Conservation (phyloP, 2,888 invertebrate genomes). For the Blastobasis lacticolella region DNA sequence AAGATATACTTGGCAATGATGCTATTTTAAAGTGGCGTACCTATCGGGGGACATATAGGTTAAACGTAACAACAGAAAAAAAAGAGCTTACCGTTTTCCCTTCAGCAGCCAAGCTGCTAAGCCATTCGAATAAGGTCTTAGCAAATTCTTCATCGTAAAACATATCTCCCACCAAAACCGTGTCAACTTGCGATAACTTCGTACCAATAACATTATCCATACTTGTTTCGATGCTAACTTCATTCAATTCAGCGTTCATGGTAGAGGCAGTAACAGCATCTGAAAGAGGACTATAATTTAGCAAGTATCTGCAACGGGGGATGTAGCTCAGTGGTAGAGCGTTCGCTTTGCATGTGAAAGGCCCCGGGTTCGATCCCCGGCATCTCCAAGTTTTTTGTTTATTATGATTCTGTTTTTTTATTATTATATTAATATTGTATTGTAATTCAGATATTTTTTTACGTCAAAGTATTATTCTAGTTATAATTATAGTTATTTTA, state of each 20-base stretch:
- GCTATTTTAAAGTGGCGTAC: too few relatives aligned
- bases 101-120: conserved; percentile 35
- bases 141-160: conserved; percentile 78
- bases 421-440: too few relatives aligned
- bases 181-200: conserved; percentile 56
- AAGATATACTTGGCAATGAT: too few relatives aligned
- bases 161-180: conserved; percentile 80
- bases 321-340: conserved; percentile 99
- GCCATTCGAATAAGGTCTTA: conserved; percentile 68
- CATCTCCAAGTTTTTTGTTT: conserved; percentile 77
- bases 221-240: conserved; percentile 43
- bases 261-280: conserved; percentile 63
- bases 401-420: conserved; percentile 12
- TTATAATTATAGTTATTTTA: too few relatives aligned
- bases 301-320: conserved; percentile 55
- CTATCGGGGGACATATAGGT: too few relatives aligned
- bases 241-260: conserved; percentile 70
- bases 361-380: conserved; percentile 99
- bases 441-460: too few relatives aligned
- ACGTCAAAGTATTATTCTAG: too few relatives aligned
- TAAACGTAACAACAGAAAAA: not conserved
- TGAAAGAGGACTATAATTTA: conserved; percentile 22
- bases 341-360: conserved; percentile 99
- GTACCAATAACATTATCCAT: conserved; percentile 58
- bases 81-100: conserved; percentile 44